Base-by-base conservation (phyloP, 2,113 vertebrate genomes). In the Mystacornis crossleyi region DNA sequence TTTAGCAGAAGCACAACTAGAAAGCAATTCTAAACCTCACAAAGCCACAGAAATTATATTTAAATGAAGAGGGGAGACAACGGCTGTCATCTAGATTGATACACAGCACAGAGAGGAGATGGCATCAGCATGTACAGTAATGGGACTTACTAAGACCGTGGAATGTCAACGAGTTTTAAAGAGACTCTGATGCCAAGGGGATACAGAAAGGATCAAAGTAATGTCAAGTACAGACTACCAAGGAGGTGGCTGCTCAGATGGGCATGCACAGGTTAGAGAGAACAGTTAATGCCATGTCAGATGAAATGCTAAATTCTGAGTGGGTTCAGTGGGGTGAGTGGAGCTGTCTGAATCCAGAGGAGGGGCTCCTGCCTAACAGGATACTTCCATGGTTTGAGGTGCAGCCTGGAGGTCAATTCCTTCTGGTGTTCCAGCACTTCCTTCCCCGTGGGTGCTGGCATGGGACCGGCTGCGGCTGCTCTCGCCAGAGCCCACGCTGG, bases 311-410 rank as follows among this genome's bases (percentile, higher is more conserved):
- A 71, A 93, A 80, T 95, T 97, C 89, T 75, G 94, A 95, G 97
- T 33, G 96, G 93, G 97, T 93, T 93, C 79, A 77, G 60, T 91
- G 95, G 89, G 86, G 86, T 57, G 8, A 95, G 86, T 75, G 86
- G 94, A 96, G 94, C 75, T 96, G 97, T 95, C 94, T 93, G 95
- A 83, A 97, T 97, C 86, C 93, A 83, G 81, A 93, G 57, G 89
- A 79, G 26, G 62, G 80, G 40, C 53, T 95, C 86, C 81, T 94
- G 95, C 97, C 98, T 99, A 99, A 98, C 99, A 99, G 97, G 99
- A 99, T 67, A 99, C 98, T 97, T 99, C 99, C 99, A 99, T 99
- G 97, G 99, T 99, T 95, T 99, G 99, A 95, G 98, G 98, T 90
- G 98, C 95, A 51, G 98, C 97, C 96, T 98, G 98, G 97, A 95